phyloP scores from a whole-genome alignment of 2,888 invertebrate species.

The Subacronicta megacephala region DNA sequence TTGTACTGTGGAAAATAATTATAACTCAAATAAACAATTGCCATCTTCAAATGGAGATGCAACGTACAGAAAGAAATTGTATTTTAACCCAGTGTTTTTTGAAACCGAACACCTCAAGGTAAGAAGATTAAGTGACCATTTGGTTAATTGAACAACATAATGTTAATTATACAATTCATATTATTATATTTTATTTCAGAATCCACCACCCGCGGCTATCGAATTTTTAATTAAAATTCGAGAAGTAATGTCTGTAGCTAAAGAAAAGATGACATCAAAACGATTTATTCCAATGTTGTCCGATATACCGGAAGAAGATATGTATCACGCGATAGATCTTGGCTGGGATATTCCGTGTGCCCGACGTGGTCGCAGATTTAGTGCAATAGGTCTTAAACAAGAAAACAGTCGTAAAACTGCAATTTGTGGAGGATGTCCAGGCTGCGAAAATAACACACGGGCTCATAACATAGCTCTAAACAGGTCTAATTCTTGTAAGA shows the following conservation, averaged over 20 bases:
- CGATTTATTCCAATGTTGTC: constrained; percentile 93
- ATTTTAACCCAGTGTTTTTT: constrained; percentile 97
- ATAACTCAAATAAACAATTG: constrained; percentile 63
- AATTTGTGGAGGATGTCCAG: constrained; percentile 92
- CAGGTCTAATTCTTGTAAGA: constrained; percentile 88
- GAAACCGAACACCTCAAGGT: constrained; percentile 95
- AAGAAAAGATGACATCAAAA: constrained; percentile 95
- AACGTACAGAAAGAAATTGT: constrained; percentile 92
- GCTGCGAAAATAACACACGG: constrained; percentile 86
- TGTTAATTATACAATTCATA: not conserved
- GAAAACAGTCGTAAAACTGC: constrained; percentile 90
- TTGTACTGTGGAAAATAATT: constrained; percentile 74
- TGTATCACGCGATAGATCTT: constrained; percentile 83
- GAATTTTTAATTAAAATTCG: constrained; percentile 97
- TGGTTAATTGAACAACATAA: not conserved
- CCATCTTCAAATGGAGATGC: constrained; percentile 78
- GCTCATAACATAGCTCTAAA: constrained; percentile 73
- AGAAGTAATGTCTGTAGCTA: constrained; percentile 96
- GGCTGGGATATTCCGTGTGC: constrained; percentile 86
- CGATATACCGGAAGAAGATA: constrained; percentile 95
- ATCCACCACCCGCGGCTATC: constrained; percentile 96
- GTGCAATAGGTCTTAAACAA: constrained; percentile 90
- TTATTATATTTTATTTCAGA: constrained; percentile 84
- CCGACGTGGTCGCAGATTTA: constrained; percentile 87
- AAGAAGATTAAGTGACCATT: constrained; percentile 57